Conservation (phyloP, 2,888 invertebrate species). For the Icerya purchasi region DNA sequence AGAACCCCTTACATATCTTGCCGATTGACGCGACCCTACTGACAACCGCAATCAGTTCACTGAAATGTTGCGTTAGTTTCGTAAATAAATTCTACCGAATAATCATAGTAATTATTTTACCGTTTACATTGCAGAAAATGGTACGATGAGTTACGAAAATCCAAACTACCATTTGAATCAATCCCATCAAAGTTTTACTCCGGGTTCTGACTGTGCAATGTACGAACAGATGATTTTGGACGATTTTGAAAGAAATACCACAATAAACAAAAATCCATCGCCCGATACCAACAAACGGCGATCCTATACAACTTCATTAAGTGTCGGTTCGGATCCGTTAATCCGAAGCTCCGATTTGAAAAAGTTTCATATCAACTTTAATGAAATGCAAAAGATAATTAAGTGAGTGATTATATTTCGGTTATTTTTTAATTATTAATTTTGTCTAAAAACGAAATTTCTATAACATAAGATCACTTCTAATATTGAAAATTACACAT, state of each 20-base stretch:
- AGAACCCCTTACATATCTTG: no score
- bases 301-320: not conserved
- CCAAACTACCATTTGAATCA: constrained; percentile 73
- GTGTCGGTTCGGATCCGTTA: not conserved
- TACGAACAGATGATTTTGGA: not conserved
- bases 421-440: no score
- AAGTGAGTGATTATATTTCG: no score
- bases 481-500: no score
- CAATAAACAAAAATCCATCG: not conserved
- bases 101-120: no score
- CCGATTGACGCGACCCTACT: no score
- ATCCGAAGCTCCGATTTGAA: not conserved
- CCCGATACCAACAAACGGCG: not conserved
- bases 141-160: constrained; percentile 73
- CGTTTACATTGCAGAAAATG: constrained; percentile 66
- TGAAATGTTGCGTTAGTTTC: no score
- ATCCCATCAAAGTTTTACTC: constrained; percentile 24
- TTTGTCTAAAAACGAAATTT: no score
- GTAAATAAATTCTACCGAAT: no score
- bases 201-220: not conserved
- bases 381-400: not conserved
- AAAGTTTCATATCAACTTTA: not conserved
- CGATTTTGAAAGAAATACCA: not conserved
- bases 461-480: no score
- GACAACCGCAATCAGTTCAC: no score